phyloP scores from a whole-genome alignment of 1,140 invertebrate species.

The Drosophila asahinai region DNA sequence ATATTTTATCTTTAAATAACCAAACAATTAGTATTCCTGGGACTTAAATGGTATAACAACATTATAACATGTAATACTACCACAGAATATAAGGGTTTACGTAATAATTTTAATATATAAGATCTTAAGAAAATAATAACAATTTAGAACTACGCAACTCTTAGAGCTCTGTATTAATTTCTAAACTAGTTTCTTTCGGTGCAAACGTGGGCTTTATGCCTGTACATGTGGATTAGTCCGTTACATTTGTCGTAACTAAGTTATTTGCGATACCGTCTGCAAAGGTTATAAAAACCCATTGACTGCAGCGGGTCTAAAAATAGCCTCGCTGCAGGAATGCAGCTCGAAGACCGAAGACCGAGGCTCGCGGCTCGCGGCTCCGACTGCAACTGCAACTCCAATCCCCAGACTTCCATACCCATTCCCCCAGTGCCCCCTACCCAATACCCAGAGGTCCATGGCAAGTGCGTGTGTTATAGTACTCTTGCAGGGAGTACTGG shows the following conservation, averaged over 20 bases:
- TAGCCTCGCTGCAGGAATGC: slow-evolving; percentile 74
- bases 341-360: slow-evolving; percentile 54
- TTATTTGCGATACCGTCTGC: slow-evolving; percentile 37
- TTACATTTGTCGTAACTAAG: slow-evolving; percentile 53
- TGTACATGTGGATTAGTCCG: slow-evolving; percentile 28
- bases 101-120: not conserved
- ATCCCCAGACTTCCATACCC: slow-evolving; percentile 12
- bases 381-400: slow-evolving; percentile 30
- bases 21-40: not conserved
- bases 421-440: not conserved
- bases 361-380: slow-evolving; percentile 10
- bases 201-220: not conserved
- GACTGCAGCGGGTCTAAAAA: slow-evolving; percentile 74
- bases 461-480: slow-evolving; percentile 58
- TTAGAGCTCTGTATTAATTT: too few species aligned
- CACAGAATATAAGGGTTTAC: too few species aligned
- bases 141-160: too few species aligned
- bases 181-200: slow-evolving; percentile 14
- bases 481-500: not conserved
- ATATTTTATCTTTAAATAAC: too few species aligned
- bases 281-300: slow-evolving; percentile 69
- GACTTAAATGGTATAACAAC: not conserved
- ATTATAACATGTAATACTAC: too few species aligned
- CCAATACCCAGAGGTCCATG: slow-evolving; percentile 22
- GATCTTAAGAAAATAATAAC: not conserved